Percentiles rank a stretch among this genome's conserved stretches.
Conservation (phyloP, 2,113 vertebrate genomes). For the Hippotragus niger region DNA sequence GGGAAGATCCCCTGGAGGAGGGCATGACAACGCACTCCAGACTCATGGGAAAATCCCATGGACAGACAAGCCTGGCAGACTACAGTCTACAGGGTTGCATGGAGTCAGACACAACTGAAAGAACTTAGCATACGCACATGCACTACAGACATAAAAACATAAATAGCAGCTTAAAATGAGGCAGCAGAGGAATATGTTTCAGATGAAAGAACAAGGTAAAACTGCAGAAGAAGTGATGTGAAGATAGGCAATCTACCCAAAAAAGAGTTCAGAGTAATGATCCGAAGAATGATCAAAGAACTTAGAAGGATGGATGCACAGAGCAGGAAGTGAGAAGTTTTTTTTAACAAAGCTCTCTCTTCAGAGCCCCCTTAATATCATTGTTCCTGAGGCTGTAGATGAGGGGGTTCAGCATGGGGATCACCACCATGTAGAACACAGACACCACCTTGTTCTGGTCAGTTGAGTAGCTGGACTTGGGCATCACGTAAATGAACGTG, state of each 20-base stretch:
- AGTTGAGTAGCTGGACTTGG: conserved; percentile 29
- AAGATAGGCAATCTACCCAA: not conserved
- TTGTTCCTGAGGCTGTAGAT: not conserved
- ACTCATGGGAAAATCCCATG: not conserved
- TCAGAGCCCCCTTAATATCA: not conserved
- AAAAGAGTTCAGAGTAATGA: not conserved
- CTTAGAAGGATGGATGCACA: not conserved
- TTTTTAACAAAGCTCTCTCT: not conserved
- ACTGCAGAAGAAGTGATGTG: not conserved
- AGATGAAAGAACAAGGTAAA: not conserved
- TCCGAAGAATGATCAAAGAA: not conserved
- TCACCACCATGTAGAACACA: conserved; percentile 1
- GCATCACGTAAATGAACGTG: conserved; percentile 47
- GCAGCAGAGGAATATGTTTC: not conserved
- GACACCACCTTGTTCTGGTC: not conserved
- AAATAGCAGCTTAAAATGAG: not conserved
- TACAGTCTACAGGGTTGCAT: not conserved
- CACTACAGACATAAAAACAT: not conserved
- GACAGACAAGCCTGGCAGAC: not conserved
- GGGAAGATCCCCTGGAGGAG: not conserved
- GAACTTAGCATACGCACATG: not conserved
- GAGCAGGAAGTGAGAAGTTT: not conserved
- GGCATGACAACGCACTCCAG: not conserved
- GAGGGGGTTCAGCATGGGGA: not conserved
- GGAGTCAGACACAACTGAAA: not conserved